phyloP scores from a whole-genome alignment of 2,888 invertebrate genomes.

The Oscheius sp. region DNA sequence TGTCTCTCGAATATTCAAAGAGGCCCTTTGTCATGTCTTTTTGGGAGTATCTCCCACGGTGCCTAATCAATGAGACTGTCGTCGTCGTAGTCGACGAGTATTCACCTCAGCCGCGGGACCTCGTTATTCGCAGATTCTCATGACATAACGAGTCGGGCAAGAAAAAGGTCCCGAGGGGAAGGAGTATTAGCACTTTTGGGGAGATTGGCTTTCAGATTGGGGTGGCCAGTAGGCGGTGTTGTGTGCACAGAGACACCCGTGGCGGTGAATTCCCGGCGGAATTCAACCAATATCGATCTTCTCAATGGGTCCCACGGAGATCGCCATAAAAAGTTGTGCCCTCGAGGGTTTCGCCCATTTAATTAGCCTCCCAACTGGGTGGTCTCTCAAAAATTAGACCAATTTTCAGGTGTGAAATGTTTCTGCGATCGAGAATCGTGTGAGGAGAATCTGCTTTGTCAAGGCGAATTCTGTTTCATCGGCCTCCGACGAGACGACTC shows the following conservation, averaged over 20 bases:
- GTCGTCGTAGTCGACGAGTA: too few relatives aligned
- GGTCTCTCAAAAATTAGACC: background rate
- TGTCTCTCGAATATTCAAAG: slow-evolving; percentile 8
- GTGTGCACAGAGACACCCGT: slow-evolving; percentile 4
- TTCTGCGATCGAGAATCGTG: slow-evolving; percentile 69
- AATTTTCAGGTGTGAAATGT: slow-evolving; percentile 58
- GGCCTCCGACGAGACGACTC: slow-evolving; percentile 54
- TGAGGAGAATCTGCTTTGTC: slow-evolving; percentile 65
- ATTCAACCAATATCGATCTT: slow-evolving; percentile 20
- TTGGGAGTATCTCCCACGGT: too few relatives aligned
- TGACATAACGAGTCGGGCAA: background rate
- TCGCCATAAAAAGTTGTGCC: slow-evolving; percentile 19
- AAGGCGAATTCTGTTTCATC: slow-evolving; percentile 68
- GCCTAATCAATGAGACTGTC: too few relatives aligned
- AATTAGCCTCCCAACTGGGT: background rate
- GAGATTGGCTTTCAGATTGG: slow-evolving; percentile 20
- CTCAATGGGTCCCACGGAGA: slow-evolving; percentile 28
- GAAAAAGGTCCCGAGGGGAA: background rate
- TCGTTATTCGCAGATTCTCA: slow-evolving; percentile 8
- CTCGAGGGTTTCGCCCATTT: too few relatives aligned
- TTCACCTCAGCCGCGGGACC: background rate
- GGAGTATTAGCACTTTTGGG: background rate
- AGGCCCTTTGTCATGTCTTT: background rate
- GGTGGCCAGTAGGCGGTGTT: background rate
- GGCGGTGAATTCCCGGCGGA: slow-evolving; percentile 14